These are phyloP conservation scores for Picus viridis DNA, from an alignment of 2,797 vertebrate genomes.

Conservation along the genomic window DNA sequence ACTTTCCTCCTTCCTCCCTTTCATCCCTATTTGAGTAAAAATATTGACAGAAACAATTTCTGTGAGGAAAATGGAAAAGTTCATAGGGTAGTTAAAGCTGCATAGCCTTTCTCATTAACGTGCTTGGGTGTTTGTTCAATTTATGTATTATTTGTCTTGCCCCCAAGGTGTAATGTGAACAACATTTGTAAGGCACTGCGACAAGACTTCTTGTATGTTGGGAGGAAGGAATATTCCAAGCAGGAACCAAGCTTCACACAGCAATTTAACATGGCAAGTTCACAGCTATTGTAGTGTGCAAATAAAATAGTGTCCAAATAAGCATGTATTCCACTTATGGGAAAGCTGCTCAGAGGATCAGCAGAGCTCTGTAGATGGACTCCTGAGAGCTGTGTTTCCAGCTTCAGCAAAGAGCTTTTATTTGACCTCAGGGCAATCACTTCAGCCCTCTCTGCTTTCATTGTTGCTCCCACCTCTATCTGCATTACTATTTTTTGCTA, in stretches of 20 bases:
- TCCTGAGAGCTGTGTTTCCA: background rate
- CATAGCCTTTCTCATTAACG: background rate
- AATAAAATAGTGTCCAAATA: background rate
- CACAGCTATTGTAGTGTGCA: background rate
- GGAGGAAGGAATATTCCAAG: background rate
- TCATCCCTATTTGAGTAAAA: constrained; percentile 68
- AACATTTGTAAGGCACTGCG: background rate
- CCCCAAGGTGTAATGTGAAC: constrained; percentile 23
- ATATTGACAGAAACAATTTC: constrained; percentile 71
- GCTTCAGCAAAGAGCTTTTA: background rate
- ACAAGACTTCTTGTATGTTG: background rate
- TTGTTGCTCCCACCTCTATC: background rate
- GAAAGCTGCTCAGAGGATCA: accelerated
- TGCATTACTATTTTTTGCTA: background rate
- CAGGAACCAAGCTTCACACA: background rate
- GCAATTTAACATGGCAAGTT: background rate
- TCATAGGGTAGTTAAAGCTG: background rate
- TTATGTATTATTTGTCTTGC: constrained; percentile 42
- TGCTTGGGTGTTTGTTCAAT: background rate
- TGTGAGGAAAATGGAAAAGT: constrained; percentile 65
- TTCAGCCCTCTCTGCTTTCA: background rate
- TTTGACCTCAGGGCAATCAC: background rate
- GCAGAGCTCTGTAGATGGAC: background rate
- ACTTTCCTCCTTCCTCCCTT: constrained; percentile 49
- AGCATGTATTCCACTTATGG: accelerated